These are phyloP conservation scores for Epizoanthus stellaris DNA, from an alignment of 92 coral and sea anemone species.

Conservation along the genomic window DNA sequence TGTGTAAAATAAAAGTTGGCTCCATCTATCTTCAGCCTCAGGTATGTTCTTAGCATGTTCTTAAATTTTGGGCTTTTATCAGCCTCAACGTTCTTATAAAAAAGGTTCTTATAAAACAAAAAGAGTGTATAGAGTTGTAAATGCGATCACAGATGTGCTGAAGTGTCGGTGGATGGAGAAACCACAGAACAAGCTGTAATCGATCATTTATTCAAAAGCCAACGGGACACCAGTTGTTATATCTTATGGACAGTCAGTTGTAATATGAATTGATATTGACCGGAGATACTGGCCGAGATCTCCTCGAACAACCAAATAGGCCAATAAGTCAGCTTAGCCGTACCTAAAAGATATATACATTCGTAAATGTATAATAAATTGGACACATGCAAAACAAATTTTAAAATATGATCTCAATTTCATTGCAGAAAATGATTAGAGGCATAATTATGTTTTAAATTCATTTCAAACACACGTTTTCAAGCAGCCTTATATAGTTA, in stretches of 20 bases:
- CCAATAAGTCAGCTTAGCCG: background rate
- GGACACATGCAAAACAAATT: too few species aligned
- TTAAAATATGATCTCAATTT: too few species aligned
- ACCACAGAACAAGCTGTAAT: background rate
- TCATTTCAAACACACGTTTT: too few species aligned
- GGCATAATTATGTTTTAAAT: too few species aligned
- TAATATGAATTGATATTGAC: conserved; percentile 10
- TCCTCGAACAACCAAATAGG: background rate
- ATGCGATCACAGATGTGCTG: background rate
- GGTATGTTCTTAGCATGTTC: too few species aligned
- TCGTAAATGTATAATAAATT: background rate
- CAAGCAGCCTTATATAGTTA: too few species aligned
- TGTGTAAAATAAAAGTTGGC: too few species aligned
- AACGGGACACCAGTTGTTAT: background rate
- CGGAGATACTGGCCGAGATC: background rate
- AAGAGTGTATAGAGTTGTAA: background rate
- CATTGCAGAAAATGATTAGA: too few species aligned
- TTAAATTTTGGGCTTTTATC: too few species aligned
- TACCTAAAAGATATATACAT: background rate
- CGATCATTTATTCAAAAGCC: background rate
- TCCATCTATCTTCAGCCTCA: too few species aligned
- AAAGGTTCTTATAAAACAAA: too few species aligned
- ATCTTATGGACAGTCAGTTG: background rate
- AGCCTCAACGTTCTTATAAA: too few species aligned
- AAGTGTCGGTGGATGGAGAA: background rate